Conservation (phyloP, 2,113 vertebrate genomes). For the Phaetusa simplex region DNA sequence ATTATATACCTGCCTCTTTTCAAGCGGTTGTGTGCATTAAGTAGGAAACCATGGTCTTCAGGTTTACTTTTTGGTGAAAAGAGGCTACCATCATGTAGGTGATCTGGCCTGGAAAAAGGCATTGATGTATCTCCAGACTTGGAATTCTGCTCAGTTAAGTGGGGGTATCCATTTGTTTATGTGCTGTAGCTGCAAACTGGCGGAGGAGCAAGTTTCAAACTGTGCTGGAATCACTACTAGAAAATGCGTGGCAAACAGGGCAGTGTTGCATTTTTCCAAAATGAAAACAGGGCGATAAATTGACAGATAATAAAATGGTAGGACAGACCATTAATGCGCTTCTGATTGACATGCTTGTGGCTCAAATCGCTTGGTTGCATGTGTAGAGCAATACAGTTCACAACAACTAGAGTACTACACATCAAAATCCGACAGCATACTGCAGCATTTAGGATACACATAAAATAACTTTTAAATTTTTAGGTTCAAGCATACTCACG, state of each 20-base stretch:
- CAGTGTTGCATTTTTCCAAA: not conserved
- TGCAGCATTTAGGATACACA: not conserved
- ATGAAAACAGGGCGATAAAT: not conserved
- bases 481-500: constrained; percentile 68
- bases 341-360: not conserved
- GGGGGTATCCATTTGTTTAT: not conserved
- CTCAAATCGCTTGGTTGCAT: not conserved
- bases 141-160: not conserved
- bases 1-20: not conserved
- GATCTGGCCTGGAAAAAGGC: not conserved
- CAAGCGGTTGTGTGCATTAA: not conserved
- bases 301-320: not conserved
- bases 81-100: not conserved
- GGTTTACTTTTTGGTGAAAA: not conserved
- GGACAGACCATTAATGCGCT: not conserved
- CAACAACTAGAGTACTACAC: not conserved
- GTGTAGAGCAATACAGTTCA: not conserved
- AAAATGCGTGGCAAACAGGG: not conserved
- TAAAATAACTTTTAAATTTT: not conserved
- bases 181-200: not conserved
- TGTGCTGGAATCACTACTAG: not conserved
- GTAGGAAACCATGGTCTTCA: not conserved
- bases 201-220: not conserved
- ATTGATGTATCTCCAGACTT: not conserved
- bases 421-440: not conserved